Evolutionary conservation across 2,888 invertebrate genomes (phyloP).

Genomic region (Hirtodrosophila cameraria): DNA sequence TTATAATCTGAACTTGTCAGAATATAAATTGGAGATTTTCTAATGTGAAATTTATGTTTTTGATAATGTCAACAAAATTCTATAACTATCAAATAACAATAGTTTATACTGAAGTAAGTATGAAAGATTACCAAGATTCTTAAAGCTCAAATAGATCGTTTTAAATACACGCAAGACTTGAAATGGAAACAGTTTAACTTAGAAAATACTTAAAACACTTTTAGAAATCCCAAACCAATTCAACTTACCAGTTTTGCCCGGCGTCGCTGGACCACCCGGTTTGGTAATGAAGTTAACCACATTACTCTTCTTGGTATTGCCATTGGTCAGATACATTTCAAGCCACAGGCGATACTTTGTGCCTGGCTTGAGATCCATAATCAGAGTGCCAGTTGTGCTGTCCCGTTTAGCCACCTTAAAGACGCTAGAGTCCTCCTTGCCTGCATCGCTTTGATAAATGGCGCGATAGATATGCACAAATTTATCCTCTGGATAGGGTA

Average conservation of each 20-base stretch:
- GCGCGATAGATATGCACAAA: slow-evolving; percentile 95
- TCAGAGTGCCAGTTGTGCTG: slow-evolving; percentile 87
- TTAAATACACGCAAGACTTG: slow-evolving; percentile 74
- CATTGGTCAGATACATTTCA: slow-evolving; percentile 94
- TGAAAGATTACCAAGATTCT: slow-evolving; percentile 73
- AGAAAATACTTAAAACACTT: background rate
- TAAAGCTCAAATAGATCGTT: slow-evolving; percentile 71
- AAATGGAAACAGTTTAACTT: slow-evolving; percentile 22
- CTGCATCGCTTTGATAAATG: slow-evolving; percentile 90
- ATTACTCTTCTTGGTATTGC: slow-evolving; percentile 94
- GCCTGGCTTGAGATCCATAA: slow-evolving; percentile 90
- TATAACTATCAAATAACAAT: no score
- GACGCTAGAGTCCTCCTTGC: slow-evolving; percentile 89
- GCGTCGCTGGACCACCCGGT: slow-evolving; percentile 86
- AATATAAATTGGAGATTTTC: no score
- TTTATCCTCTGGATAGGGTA: slow-evolving; percentile 94
- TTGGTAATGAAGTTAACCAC: slow-evolving; percentile 95
- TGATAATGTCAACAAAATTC: no score
- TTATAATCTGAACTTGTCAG: no score
- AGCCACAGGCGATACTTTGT: slow-evolving; percentile 94
- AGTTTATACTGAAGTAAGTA: no score
- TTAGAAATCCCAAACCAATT: background rate
- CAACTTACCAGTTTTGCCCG: slow-evolving; percentile 83
- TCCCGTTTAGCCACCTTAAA: slow-evolving; percentile 91
- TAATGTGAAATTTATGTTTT: no score